These are phyloP conservation scores for Crossaster papposus DNA, from an alignment of 53 echinoderm and acorn worm species.

Conservation along the genomic window DNA sequence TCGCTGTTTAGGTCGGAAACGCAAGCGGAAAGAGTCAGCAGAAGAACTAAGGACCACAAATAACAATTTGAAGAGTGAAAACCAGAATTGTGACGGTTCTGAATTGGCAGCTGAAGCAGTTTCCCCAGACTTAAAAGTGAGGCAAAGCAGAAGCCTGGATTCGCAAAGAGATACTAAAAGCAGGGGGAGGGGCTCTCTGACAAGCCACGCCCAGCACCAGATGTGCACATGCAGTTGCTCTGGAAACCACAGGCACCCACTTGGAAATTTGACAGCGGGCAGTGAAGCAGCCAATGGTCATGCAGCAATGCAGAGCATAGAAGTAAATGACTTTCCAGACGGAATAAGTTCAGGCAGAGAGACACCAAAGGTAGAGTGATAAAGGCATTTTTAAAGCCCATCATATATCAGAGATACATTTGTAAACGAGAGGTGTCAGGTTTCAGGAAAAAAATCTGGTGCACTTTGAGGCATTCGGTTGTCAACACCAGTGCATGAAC, in stretches of 20 bases:
- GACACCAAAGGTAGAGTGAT: slow-evolving; percentile 39
- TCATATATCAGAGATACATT: too few relatives aligned
- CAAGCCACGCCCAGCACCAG: slow-evolving; percentile 55
- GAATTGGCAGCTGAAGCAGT: background rate
- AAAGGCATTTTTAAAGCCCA: background rate
- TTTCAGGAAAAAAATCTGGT: too few relatives aligned
- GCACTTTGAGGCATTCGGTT: too few relatives aligned
- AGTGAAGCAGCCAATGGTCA: slow-evolving; percentile 1
- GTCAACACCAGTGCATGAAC: too few relatives aligned
- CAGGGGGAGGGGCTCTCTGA: slow-evolving; percentile 39
- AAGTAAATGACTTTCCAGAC: slow-evolving; percentile 14
- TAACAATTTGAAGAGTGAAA: background rate
- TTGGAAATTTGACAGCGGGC: slow-evolving; percentile 15
- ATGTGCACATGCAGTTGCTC: slow-evolving; percentile 48
- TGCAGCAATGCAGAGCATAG: slow-evolving; percentile 7
- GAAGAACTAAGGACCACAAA: background rate
- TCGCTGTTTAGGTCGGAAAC: background rate
- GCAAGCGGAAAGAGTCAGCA: slow-evolving; percentile 13
- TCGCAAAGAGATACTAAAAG: slow-evolving; percentile 7
- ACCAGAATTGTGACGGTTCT: background rate
- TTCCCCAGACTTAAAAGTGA: background rate
- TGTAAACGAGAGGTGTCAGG: too few relatives aligned
- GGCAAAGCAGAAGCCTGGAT: slow-evolving; percentile 18
- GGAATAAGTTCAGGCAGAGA: slow-evolving; percentile 7
- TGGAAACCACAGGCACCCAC: slow-evolving; percentile 50